These are phyloP conservation scores for Calephelis nemesis DNA, from an alignment of 1,140 invertebrate genomes.

Conservation along the genomic window DNA sequence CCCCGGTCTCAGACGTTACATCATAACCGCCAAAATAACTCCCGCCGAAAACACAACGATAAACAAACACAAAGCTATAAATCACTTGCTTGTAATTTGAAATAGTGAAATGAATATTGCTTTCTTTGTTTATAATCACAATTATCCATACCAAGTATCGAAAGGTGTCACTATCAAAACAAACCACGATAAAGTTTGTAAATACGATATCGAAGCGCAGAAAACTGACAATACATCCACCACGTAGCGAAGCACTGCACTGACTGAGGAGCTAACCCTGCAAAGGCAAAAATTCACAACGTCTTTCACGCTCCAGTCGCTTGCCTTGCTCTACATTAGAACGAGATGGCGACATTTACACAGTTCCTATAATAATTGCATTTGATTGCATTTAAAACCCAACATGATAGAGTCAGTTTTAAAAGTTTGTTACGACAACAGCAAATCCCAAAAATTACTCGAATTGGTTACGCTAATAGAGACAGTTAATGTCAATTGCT, in stretches of 20 bases:
- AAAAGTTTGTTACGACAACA: constrained; percentile 27
- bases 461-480: too few species aligned
- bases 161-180: constrained; percentile 54
- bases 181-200: constrained; percentile 70
- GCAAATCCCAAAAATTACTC: too few species aligned
- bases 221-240: constrained; percentile 35
- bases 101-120: constrained; percentile 24
- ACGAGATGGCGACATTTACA: constrained; percentile 39
- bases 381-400: constrained; percentile 39
- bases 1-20: constrained; percentile 61
- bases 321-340: constrained; percentile 32
- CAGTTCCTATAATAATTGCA: constrained; percentile 37
- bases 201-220: constrained; percentile 50
- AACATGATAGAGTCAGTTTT: constrained; percentile 40
- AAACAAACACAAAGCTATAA: constrained; percentile 63
- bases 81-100: constrained; percentile 26
- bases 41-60: constrained; percentile 43
- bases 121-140: constrained; percentile 27
- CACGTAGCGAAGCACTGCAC: constrained; percentile 47
- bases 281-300: constrained; percentile 15
- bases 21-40: constrained; percentile 71
- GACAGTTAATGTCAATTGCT: too few species aligned
- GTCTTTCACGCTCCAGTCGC: constrained; percentile 11
- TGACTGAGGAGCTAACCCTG: constrained; percentile 36
- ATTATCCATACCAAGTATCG: constrained; percentile 33